These are phyloP conservation scores for Sitta europaea DNA, from an alignment of 2,113 vertebrate genomes.

Conservation along the genomic window DNA sequence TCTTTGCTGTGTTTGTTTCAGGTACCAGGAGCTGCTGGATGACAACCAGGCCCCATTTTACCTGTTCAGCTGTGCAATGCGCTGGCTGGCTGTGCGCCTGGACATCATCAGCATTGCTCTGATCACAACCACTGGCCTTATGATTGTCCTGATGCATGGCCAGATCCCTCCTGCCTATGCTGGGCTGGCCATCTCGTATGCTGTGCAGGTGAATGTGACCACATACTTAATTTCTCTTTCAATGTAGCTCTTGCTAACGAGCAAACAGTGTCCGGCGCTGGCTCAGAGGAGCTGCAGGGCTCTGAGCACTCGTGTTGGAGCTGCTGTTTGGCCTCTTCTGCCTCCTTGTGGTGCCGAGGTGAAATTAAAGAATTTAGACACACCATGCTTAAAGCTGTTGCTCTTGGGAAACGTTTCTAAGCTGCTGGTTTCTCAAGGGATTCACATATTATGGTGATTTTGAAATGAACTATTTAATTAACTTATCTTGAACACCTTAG, in stretches of 20 bases:
- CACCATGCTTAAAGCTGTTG: background rate
- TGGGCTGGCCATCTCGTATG: constrained; percentile 89
- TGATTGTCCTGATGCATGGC: constrained; percentile 92
- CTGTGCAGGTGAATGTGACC: constrained; percentile 79
- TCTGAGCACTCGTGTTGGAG: accelerated
- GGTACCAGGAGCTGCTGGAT: constrained; percentile 89
- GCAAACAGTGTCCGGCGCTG: accelerated
- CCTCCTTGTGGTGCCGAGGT: background rate
- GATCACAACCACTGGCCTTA: constrained; percentile 86
- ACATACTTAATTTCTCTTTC: background rate
- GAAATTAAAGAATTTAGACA: background rate
- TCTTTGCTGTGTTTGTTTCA: constrained; percentile 28
- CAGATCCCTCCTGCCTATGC: constrained; percentile 88
- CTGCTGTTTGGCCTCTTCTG: background rate
- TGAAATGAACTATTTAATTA: background rate
- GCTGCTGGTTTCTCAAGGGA: background rate
- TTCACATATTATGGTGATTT: background rate
- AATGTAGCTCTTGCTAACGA: background rate
- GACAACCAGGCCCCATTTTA: constrained; percentile 89
- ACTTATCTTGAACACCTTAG: background rate
- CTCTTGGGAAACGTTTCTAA: background rate
- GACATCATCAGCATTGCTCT: constrained; percentile 89
- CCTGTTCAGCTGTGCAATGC: constrained; percentile 90
- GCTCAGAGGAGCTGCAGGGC: background rate
- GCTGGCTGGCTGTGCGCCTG: constrained; percentile 89